Evolutionary conservation across 92 coral and sea anemone genomes (phyloP), one percentile per base, ranked within the genome.

Genomic region (Heteractis magnifica): DNA sequence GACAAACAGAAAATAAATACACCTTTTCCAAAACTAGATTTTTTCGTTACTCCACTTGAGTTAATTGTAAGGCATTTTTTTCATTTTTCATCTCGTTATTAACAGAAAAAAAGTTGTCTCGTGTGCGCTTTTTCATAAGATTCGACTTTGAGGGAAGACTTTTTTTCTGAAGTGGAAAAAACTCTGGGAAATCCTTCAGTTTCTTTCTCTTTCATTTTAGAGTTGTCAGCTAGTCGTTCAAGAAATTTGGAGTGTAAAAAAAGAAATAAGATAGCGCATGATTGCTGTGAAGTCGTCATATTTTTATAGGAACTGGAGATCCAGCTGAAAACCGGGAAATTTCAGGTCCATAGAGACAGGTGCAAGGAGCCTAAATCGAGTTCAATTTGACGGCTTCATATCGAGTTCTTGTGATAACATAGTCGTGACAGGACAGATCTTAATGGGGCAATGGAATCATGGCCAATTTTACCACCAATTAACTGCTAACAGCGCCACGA

Each of bases 381-480:
- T 80, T 65, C 59, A 71, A 80, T 80, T 80, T 80, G 84, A 82
- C 72, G 82, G 87, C 82, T 84, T 41, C 75, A 51, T 59, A 49
- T 84, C 87, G 81, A 70, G 77, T 71, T 65, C 79, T 82, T 82
- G 86, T 72, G 86, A 82, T 82, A 72, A 71, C 86, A 82, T 60
- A 82, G 79, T 59, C 52, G n/a, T 82, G 86, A 82, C 86, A 82
- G 79, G 79, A 49, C 34, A 55, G 21, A 82, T 74, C 71, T 52
- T 85, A 77, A 85, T 77, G 71, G 88, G 56, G 81, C 56, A 76
- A 13, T 16, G 81, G 76, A 70, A 85, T 85, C 83, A 71, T 77
- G 58, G 77, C 88, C 83, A 85, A 76, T 85, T 85, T 85, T 58
- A 64, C 79, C 78, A 85, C 71, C 88, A 85, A 85, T 85, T 85